phyloP scores from a whole-genome alignment of 2,888 invertebrate species.

The Desoria tigrina region DNA sequence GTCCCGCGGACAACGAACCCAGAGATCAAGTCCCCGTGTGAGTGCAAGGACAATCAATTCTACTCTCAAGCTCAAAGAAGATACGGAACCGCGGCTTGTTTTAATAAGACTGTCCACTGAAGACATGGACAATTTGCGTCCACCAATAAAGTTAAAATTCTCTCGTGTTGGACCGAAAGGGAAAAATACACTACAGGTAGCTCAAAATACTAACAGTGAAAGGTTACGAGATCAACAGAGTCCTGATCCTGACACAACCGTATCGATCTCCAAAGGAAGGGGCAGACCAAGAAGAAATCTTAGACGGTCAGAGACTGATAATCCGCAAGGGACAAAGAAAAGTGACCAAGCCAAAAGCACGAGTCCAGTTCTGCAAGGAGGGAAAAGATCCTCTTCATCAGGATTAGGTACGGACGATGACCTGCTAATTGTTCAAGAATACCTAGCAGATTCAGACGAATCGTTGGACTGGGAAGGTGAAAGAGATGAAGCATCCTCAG shows the following conservation, averaged over 20 bases:
- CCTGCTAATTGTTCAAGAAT: constrained; percentile 12
- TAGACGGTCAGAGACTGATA: too few species aligned
- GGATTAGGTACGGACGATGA: constrained; percentile 11
- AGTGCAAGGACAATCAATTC: neutral
- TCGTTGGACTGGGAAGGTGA: constrained; percentile 16
- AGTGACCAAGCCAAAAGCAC: too few species aligned
- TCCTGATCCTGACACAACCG: too few species aligned
- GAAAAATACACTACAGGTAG: too few species aligned
- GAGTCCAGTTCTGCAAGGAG: neutral
- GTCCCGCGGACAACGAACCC: too few species aligned
- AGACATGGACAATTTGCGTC: neutral
- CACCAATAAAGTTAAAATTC: constrained; percentile 4
- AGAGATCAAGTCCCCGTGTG: neutral
- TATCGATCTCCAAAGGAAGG: too few species aligned
- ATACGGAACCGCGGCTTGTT: neutral
- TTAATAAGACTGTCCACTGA: too few species aligned
- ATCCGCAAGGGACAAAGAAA: too few species aligned
- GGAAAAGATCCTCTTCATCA: neutral
- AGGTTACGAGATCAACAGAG: too few species aligned
- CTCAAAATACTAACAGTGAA: too few species aligned
- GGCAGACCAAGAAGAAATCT: too few species aligned
- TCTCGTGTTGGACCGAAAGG: too few species aligned
- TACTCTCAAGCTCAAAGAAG: neutral
- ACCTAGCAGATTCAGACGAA: constrained; percentile 14
- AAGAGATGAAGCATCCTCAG: constrained; percentile 20